Evolutionary conservation across 37 sponge, comb jelly and placozoan genomes (phyloP).

Genomic region (Diacarnus erythraeanus): DNA sequence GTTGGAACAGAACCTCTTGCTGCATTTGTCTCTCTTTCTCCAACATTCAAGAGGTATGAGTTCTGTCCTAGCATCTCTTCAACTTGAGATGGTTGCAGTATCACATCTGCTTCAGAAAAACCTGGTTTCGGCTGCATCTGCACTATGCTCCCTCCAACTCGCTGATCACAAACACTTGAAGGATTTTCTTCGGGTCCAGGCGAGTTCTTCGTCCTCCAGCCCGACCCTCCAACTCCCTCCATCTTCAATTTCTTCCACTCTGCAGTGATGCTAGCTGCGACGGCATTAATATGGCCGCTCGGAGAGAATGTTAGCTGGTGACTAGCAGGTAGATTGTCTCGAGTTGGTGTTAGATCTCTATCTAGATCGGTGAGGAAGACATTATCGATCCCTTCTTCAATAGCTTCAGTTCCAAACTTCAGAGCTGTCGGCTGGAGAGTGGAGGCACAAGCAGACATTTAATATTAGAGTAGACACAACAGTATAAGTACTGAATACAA

Average conservation of each 20-base stretch:
- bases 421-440: background rate
- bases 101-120: background rate
- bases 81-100: conserved; percentile 38
- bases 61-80: conserved; percentile 42
- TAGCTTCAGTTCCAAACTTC: background rate
- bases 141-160: background rate
- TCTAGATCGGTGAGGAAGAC: background rate
- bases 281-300: too few species aligned
- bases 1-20: background rate
- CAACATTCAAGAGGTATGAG: background rate
- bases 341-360: background rate
- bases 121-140: background rate
- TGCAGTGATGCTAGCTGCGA: background rate
- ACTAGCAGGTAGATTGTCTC: too few species aligned
- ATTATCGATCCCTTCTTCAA: background rate
- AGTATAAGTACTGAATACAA: too few species aligned
- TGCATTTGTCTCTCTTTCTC: background rate
- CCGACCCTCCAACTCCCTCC: background rate
- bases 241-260: background rate
- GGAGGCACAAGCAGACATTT: background rate
- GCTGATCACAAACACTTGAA: background rate
- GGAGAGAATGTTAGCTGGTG: too few species aligned
- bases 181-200: background rate
- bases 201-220: background rate
- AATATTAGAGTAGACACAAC: too few species aligned